Percentiles rank a stretch among this genome's conserved stretches.
Conservation (phyloP, 2,797 vertebrate species). For the Spinus olivaceus region DNA sequence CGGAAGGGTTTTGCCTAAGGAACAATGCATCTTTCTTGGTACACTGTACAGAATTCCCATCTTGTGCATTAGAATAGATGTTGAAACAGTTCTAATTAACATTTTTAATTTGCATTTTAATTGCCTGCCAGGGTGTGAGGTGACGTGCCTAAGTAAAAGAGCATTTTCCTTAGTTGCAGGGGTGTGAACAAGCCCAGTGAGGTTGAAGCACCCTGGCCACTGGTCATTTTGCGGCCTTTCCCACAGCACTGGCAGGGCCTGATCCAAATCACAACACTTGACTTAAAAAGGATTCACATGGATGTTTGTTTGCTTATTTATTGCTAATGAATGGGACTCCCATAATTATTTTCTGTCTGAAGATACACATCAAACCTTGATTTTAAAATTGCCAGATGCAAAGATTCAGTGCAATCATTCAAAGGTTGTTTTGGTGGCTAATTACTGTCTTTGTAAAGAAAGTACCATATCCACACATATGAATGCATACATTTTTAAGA, state of each 20-base stretch:
- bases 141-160: conserved; percentile 33
- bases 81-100: conserved; percentile 68
- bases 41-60: conserved; percentile 36
- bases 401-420: not conserved
- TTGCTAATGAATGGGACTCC: not conserved
- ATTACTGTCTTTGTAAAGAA: not conserved
- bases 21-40: conserved; percentile 5
- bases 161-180: not conserved
- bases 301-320: not conserved
- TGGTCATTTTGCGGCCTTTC: not conserved
- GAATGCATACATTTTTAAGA: not conserved
- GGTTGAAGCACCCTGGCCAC: not conserved
- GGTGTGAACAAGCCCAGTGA: not conserved
- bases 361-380: not conserved
- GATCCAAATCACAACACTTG: not conserved
- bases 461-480: not conserved
- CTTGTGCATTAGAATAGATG: conserved; percentile 52
- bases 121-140: conserved; percentile 63
- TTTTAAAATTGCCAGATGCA: not conserved
- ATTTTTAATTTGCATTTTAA: conserved; percentile 76
- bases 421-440: not conserved
- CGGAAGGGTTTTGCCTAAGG: not conserved
- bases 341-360: not conserved
- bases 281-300: not conserved
- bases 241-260: not conserved